Conservation (phyloP, 2,888 invertebrate species). For the Lasius platythorax region DNA sequence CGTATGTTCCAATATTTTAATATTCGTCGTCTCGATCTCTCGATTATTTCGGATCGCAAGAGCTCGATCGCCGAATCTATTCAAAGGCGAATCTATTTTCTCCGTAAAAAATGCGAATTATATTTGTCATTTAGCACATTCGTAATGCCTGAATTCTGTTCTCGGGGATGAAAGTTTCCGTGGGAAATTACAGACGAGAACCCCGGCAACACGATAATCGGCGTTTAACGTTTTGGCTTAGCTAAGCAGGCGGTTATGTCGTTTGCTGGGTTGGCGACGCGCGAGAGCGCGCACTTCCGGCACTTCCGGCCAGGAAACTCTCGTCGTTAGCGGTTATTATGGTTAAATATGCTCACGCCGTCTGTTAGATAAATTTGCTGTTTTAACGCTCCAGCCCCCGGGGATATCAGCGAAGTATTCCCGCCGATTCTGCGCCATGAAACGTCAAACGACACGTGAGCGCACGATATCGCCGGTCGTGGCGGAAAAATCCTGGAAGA, state of each 20-base stretch:
- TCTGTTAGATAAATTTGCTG: constrained; percentile 63
- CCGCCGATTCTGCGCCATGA: constrained; percentile 8
- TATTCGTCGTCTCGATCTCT: not conserved
- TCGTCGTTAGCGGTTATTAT: constrained; percentile 81
- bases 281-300: constrained; percentile 69
- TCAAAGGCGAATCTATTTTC: not conserved
- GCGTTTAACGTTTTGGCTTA: constrained; percentile 80
- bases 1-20: not conserved
- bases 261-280: constrained; percentile 69
- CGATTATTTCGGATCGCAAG: not conserved
- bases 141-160: constrained; percentile 1
- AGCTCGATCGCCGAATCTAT: not conserved
- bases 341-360: constrained; percentile 76
- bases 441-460: constrained; percentile 42
- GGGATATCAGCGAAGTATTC: constrained; percentile 11
- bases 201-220: constrained; percentile 75
- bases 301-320: constrained; percentile 78
- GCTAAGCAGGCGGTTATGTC: constrained; percentile 76
- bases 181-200: constrained; percentile 69
- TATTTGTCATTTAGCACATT: not conserved
- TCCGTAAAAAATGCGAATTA: not conserved
- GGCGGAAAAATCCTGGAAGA: not conserved
- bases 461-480: constrained; percentile 20
- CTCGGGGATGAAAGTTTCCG: constrained; percentile 62
- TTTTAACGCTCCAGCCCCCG: constrained; percentile 40